Percentiles rank a stretch among this genome's conserved stretches.
Conservation (phyloP, 2,888 invertebrate genomes). For the Gibbula magus region DNA sequence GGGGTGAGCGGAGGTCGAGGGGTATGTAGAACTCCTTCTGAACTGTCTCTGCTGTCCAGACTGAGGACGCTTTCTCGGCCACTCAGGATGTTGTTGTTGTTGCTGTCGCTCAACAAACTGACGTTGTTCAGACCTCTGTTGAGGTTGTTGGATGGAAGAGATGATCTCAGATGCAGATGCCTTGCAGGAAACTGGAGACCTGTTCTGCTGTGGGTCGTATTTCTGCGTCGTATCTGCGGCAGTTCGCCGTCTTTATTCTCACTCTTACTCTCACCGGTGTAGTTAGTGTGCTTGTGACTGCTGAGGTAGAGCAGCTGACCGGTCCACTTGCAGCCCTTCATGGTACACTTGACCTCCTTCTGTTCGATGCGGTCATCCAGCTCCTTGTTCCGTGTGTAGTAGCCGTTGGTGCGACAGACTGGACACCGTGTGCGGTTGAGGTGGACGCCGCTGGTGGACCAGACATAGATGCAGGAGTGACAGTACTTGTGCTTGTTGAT, state of each 20-base stretch:
- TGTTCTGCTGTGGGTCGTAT: slow-evolving; percentile 10
- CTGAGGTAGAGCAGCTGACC: slow-evolving; percentile 52
- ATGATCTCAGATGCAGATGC: slow-evolving; percentile 12
- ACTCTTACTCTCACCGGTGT: slow-evolving; percentile 25
- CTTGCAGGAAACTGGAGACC: not conserved
- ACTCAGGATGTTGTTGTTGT: slow-evolving; percentile 7
- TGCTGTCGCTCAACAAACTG: not conserved
- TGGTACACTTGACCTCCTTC: slow-evolving; percentile 65
- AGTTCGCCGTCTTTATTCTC: not conserved
- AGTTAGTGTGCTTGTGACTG: slow-evolving; percentile 57
- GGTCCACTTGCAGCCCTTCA: slow-evolving; percentile 64
- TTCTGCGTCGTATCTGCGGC: not conserved
- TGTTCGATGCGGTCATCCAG: slow-evolving; percentile 57
- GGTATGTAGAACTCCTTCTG: slow-evolving; percentile 18
- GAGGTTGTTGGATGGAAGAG: not conserved
- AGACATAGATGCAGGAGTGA: slow-evolving; percentile 70
- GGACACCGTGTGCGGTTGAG: slow-evolving; percentile 70
- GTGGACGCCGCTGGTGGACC: slow-evolving; percentile 70
- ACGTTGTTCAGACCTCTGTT: slow-evolving; percentile 5
- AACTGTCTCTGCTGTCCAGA: not conserved
- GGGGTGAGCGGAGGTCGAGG: slow-evolving; percentile 49
- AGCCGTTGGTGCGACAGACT: slow-evolving; percentile 65
- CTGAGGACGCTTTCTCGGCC: not conserved
- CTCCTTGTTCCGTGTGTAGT: slow-evolving; percentile 57
- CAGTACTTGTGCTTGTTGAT: slow-evolving; percentile 72